These are phyloP conservation scores for Liopterus haemorrhoidalis DNA, from an alignment of 2,888 invertebrate genomes.

Conservation along the genomic window DNA sequence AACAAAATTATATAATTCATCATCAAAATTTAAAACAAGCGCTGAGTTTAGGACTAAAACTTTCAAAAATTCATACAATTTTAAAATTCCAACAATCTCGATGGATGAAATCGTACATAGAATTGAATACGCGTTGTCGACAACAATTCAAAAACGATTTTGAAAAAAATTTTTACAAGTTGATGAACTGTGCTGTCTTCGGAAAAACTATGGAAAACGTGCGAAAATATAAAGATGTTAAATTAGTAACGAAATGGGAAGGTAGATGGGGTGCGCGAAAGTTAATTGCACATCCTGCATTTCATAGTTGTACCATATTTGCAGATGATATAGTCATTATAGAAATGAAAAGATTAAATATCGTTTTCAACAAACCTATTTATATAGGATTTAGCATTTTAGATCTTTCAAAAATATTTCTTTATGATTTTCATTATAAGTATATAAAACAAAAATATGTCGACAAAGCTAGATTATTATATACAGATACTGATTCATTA, in stretches of 20 bases:
- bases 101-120: slow-evolving; percentile 38
- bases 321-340: slow-evolving; percentile 17
- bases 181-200: slow-evolving; percentile 30
- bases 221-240: slow-evolving; percentile 40
- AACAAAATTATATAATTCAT: too few relatives aligned
- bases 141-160: slow-evolving; percentile 23
- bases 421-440: slow-evolving; percentile 38
- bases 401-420: slow-evolving; percentile 24
- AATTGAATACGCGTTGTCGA: slow-evolving; percentile 37
- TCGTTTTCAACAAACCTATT: slow-evolving; percentile 29
- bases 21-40: too few relatives aligned
- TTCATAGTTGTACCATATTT: slow-evolving; percentile 19
- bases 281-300: slow-evolving; percentile 22
- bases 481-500: slow-evolving; percentile 29
- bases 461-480: slow-evolving; percentile 27
- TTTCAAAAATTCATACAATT: slow-evolving; percentile 33
- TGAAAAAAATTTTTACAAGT: slow-evolving; percentile 23
- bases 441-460: slow-evolving; percentile 26
- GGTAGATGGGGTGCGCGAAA: slow-evolving; percentile 30
- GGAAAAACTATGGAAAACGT: slow-evolving; percentile 43
- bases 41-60: too few relatives aligned
- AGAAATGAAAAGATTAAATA: slow-evolving; percentile 18
- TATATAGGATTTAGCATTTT: slow-evolving; percentile 24
- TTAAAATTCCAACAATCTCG: slow-evolving; percentile 36
- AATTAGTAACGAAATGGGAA: slow-evolving; percentile 31